Conservation (phyloP, 2,888 invertebrate genomes). For the Peribatodes rhomboidaria region DNA sequence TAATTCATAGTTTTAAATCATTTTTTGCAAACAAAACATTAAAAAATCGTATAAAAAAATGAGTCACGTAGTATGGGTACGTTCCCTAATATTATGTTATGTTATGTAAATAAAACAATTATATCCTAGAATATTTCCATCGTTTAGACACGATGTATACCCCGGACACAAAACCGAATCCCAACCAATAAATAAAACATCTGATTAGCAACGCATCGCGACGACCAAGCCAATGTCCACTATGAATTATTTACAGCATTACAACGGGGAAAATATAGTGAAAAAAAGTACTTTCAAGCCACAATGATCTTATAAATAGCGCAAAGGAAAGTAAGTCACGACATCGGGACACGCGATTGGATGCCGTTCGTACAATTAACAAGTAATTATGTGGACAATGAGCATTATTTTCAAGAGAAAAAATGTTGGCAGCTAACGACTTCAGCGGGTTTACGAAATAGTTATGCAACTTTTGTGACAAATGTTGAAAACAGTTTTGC, state of each 20-base stretch:
- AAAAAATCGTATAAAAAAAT: too few species aligned
- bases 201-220: constrained; percentile 25
- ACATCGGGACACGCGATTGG: constrained; percentile 64
- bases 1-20: too few species aligned
- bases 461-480: too few species aligned
- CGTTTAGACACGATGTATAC: too few species aligned
- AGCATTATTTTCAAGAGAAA: background rate
- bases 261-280: constrained; percentile 74
- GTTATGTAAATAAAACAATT: too few species aligned
- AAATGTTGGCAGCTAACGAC: background rate
- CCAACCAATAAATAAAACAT: constrained; percentile 14
- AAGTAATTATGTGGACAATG: background rate
- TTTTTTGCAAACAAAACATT: too few species aligned
- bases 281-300: constrained; percentile 78
- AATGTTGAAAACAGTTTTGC: too few species aligned
- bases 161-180: background rate
- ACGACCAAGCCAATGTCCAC: constrained; percentile 26
- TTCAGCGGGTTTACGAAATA: too few species aligned
- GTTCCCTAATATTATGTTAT: too few species aligned
- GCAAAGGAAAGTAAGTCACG: constrained; percentile 73
- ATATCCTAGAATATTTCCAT: too few species aligned
- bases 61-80: too few species aligned
- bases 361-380: constrained; percentile 62
- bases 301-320: constrained; percentile 67
- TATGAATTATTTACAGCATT: constrained; percentile 66